Base-by-base conservation (phyloP, 2,797 vertebrate species). In the Cossypha polioptera region DNA sequence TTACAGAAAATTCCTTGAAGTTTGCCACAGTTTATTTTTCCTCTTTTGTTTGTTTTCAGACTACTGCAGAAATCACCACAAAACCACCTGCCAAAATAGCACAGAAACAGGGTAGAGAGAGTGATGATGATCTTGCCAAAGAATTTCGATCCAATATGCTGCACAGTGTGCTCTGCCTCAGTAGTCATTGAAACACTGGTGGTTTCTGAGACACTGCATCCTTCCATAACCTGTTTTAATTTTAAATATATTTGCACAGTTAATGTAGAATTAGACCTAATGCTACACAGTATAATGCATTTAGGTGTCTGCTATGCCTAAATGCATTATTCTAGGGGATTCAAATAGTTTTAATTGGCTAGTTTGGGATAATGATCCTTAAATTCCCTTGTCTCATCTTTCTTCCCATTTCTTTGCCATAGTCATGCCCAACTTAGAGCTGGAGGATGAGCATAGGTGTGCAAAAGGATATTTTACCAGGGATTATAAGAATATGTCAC, bases 41-140 rank as follows among this genome's bases (percentile, higher is more conserved):
- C 17, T 91, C 28, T 83, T 92, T 89, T 83, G 51, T 88, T 95
- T 96, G 79, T 88, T 94, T 96, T 92, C 78, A 86, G 43, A 76
- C 78, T 88, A 36, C 38, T 81, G 62, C 68, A 93, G 72, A 91
- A 96, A 81, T 92, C 66, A 91, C 84, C 58, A 92, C 54, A 92
- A 38, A 72, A 78, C 31, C 22, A 4, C 89, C 87, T 93, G 94
- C 87, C 89, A 97, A 95, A 91, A 59, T 72, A 75, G 43, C 73
- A 69, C 53, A 95, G 72, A 84, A 94, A 83, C 7, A 3, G 85
- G 38, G 17, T 68, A 74, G 91, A 43, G 58, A 94, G 36, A 63
- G 40, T 65, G 80, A 61, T n/a, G 25, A 54, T 89, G 75, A 69
- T 95, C 35, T 93, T 96, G 92, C 91, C 94, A 97, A 91, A 78